phyloP scores from a whole-genome alignment of 2,888 invertebrate genomes.

The Phragmatobia fuliginosa region DNA sequence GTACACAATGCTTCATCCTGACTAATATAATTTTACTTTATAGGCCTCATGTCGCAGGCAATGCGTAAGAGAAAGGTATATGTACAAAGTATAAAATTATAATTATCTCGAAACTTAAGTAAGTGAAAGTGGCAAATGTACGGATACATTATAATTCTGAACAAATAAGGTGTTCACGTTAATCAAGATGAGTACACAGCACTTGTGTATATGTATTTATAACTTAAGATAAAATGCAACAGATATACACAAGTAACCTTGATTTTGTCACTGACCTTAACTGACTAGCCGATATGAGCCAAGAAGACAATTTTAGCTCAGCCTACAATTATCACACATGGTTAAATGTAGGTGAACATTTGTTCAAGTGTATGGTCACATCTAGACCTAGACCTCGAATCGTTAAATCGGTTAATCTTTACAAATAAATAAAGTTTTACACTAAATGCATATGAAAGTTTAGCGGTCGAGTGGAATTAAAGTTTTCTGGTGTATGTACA shows the following conservation, averaged over 20 bases:
- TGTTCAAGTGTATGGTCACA: constrained; percentile 32
- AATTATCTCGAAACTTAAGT: background rate
- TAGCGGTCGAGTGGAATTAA: too few relatives aligned
- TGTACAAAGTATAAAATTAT: background rate
- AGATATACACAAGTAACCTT: constrained; percentile 36
- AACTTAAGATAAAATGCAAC: constrained; percentile 20
- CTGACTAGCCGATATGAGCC: constrained; percentile 71
- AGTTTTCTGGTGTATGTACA: too few relatives aligned
- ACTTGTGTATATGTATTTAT: background rate
- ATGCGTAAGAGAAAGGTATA: background rate
- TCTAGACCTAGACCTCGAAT: constrained; percentile 20
- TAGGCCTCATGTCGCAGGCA: background rate
- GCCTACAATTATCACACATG: constrained; percentile 53
- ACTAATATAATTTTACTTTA: background rate
- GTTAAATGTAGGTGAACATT: constrained; percentile 9
- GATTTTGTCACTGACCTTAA: constrained; percentile 66
- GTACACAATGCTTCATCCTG: background rate
- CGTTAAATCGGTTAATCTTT: background rate
- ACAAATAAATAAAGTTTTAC: too few relatives aligned
- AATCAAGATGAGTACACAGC: background rate
- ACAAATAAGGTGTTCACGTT: background rate
- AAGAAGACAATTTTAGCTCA: constrained; percentile 72
- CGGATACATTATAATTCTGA: background rate
- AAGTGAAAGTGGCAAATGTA: background rate
- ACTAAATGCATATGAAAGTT: too few relatives aligned